Evolutionary conservation across 2,797 vertebrate genomes (phyloP).

Genomic region (Centropyge bicolor): DNA sequence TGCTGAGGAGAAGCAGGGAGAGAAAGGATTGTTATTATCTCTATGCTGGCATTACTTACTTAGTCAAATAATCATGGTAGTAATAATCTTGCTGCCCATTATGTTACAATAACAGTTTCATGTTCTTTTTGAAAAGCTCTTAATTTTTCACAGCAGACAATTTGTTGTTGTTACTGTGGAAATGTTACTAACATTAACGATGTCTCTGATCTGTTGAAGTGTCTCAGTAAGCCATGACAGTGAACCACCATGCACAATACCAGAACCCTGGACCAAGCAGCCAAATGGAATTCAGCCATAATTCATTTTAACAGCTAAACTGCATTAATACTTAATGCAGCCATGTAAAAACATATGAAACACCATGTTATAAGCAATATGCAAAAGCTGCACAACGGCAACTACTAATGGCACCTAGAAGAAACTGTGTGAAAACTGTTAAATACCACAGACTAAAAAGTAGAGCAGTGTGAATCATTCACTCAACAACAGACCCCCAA

Average conservation of each 20-base stretch:
- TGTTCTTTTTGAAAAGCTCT: background rate
- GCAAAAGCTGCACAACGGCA: background rate
- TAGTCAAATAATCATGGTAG: background rate
- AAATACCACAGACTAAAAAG: background rate
- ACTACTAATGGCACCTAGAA: background rate
- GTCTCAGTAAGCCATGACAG: background rate
- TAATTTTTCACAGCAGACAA: background rate
- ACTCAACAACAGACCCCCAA: background rate
- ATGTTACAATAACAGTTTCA: background rate
- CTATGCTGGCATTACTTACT: background rate
- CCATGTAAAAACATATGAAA: background rate
- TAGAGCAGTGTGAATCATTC: background rate
- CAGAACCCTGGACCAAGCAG: background rate
- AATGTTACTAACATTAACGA: background rate
- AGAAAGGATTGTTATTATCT: background rate
- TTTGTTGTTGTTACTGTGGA: background rate
- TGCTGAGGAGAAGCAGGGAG: constrained; percentile 81
- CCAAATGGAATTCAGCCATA: constrained; percentile 9
- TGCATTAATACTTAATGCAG: background rate
- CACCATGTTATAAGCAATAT: background rate
- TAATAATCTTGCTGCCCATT: background rate
- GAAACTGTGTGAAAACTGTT: background rate
- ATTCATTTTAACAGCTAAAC: background rate
- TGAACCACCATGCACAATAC: background rate
- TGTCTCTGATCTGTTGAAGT: background rate